Evolutionary conservation across 1,140 invertebrate genomes (phyloP), one percentile per base, ranked within the genome.

Genomic region (Magallana gigas): DNA sequence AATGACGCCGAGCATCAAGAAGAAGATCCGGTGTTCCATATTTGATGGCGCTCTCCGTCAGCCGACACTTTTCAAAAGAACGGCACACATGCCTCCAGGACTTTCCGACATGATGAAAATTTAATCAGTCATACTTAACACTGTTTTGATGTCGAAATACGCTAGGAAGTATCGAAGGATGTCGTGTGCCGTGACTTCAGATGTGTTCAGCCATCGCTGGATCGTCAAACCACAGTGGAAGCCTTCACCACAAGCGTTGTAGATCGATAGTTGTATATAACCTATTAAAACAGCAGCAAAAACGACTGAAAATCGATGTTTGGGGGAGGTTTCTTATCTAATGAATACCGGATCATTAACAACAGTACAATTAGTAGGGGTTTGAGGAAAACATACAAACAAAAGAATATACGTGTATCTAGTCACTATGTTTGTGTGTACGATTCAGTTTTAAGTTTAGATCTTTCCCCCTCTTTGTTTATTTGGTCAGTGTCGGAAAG

Each of bases 1-100:
- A 2, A 23, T 29, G 36, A 76, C 68, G 68, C 68, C 68, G 36
- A 76, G 23, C 68, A 76, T 3, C 11, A 76, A 29, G 23, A 18
- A 76, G 68, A 76, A 76, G 68, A 76, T 29, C 23, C 68, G 68
- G 6, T 76, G 68, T 76, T 76, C 68, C 68, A 76, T 76, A 29
- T 36, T 29, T 29, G 68, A 11, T 48, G 36, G 36, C 36, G 68
- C 12, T 29, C 68, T 9, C 68, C 11, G 18, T 76, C 68, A 76
- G 68, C 9, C 68, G 68, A 76, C 68, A 36, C 23, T 76, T 36
- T 29, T 29, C 68, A 36, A 29, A 12, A 48, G 36, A 48, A 48
- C 36, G 36, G 8, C 23, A 4, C 68, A 1, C 23, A 12, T 29
- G 11, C 68, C 23, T 36, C 68, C 23, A 18, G 23, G 23, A 12